A percentile compares a stretch with the other conserved stretches of the same genome.
phyloP scores from a whole-genome alignment of 1,140 invertebrate genomes.

The Aphis gossypii region DNA sequence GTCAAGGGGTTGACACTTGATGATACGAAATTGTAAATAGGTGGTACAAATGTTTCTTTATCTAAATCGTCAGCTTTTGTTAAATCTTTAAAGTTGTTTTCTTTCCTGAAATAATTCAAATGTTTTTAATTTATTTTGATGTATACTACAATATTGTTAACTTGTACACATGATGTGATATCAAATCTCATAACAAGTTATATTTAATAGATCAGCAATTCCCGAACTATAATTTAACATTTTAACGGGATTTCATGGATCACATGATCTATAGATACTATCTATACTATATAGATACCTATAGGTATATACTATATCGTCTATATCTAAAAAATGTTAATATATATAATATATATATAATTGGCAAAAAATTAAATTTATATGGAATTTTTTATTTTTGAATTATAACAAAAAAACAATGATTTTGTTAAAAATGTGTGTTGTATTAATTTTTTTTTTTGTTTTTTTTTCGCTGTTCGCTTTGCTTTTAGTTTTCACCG shows the following conservation, averaged over 20 bases:
- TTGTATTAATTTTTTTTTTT: too few relatives aligned
- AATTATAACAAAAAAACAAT: too few relatives aligned
- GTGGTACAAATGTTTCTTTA: constrained; percentile 44
- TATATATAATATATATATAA: too few relatives aligned
- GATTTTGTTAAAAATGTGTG: too few relatives aligned
- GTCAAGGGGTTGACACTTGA: constrained; percentile 72
- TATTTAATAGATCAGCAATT: background rate
- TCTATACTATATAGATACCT: too few relatives aligned
- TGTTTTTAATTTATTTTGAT: background rate
- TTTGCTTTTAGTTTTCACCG: too few relatives aligned
- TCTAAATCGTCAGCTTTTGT: background rate
- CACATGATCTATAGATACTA: background rate
- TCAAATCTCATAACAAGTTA: background rate
- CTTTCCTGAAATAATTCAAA: constrained; percentile 62
- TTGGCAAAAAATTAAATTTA: too few relatives aligned
- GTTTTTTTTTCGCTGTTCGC: too few relatives aligned
- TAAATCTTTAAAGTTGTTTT: background rate
- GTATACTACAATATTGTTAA: background rate
- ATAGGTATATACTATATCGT: too few relatives aligned
- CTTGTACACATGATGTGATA: background rate
- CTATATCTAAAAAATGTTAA: too few relatives aligned
- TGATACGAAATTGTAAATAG: constrained; percentile 78
- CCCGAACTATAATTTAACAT: background rate
- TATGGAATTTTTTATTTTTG: too few relatives aligned
- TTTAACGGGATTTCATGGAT: background rate